Conservation (phyloP, 2,888 invertebrate species). For the Catocala fraxini region DNA sequence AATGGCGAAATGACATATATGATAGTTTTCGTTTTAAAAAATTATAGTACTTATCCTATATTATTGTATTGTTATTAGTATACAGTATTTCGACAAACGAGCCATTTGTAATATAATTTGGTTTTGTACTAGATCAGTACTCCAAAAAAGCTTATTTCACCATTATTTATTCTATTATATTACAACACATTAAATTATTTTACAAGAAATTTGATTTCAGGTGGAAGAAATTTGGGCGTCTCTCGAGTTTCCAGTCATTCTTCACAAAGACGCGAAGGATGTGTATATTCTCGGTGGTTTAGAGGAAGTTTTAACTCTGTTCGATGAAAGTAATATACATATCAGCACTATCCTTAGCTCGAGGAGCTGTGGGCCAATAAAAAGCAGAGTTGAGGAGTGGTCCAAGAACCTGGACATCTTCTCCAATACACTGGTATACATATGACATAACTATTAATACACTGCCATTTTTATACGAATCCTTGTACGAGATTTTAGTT, state of each 20-base stretch:
- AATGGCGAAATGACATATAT: too few species aligned
- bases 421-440: conserved; percentile 92
- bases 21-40: too few species aligned
- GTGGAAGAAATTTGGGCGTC: conserved; percentile 95
- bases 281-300: conserved; percentile 94
- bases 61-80: too few species aligned
- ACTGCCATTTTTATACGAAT: too few species aligned
- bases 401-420: conserved; percentile 92
- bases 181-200: too few species aligned
- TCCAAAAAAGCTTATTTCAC: too few species aligned
- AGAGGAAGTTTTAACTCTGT: conserved; percentile 93
- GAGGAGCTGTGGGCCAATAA: conserved; percentile 94
- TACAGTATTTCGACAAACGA: too few species aligned
- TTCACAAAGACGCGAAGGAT: conserved; percentile 94
- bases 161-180: too few species aligned
- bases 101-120: too few species aligned
- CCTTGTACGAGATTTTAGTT: too few species aligned
- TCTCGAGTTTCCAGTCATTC: conserved; percentile 92
- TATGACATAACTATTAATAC: not conserved
- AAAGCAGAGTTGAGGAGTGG: conserved; percentile 94
- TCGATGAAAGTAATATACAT: conserved; percentile 96
- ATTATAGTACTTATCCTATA: too few species aligned
- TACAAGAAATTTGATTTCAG: conserved; percentile 62
- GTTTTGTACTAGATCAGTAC: too few species aligned
- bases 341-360: conserved; percentile 96